Conservation (phyloP, 2,888 invertebrate species). For the Trichogramma dendrolimi region DNA sequence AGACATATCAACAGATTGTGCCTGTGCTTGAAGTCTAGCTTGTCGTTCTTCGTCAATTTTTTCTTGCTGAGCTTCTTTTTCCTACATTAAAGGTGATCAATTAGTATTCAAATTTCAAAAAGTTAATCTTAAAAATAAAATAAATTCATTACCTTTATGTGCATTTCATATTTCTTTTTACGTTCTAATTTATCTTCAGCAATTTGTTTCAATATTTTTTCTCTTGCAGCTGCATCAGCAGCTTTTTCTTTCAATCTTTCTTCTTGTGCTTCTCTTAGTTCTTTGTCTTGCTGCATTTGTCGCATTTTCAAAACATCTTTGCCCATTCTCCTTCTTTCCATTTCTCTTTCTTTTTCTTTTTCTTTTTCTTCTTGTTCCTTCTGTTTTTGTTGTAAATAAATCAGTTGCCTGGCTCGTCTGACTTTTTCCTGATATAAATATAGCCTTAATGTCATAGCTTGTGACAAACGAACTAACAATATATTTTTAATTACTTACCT, state of each 20-base stretch:
- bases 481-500: slow-evolving; percentile 14
- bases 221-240: slow-evolving; percentile 70
- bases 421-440: slow-evolving; percentile 56
- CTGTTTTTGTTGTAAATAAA: slow-evolving; percentile 58
- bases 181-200: slow-evolving; percentile 77
- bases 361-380: slow-evolving; percentile 62
- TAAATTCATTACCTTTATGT: slow-evolving; percentile 35
- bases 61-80: slow-evolving; percentile 31
- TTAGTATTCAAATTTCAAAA: not conserved
- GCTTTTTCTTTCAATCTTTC: slow-evolving; percentile 72
- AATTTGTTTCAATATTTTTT: slow-evolving; percentile 77
- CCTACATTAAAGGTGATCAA: slow-evolving; percentile 22
- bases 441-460: not conserved
- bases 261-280: slow-evolving; percentile 67
- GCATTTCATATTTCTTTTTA: slow-evolving; percentile 49
- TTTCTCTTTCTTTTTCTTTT: slow-evolving; percentile 63
- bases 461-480: not conserved
- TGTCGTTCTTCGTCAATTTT: slow-evolving; percentile 16
- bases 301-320: slow-evolving; percentile 70
- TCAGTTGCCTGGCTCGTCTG: slow-evolving; percentile 63
- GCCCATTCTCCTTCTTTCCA: slow-evolving; percentile 70
- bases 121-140: not conserved
- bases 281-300: slow-evolving; percentile 71
- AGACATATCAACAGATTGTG: slow-evolving; percentile 45
- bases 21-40: slow-evolving; percentile 24